phyloP scores from a whole-genome alignment of 2,113 vertebrate genomes.

The Grammomys dolichurus region DNA sequence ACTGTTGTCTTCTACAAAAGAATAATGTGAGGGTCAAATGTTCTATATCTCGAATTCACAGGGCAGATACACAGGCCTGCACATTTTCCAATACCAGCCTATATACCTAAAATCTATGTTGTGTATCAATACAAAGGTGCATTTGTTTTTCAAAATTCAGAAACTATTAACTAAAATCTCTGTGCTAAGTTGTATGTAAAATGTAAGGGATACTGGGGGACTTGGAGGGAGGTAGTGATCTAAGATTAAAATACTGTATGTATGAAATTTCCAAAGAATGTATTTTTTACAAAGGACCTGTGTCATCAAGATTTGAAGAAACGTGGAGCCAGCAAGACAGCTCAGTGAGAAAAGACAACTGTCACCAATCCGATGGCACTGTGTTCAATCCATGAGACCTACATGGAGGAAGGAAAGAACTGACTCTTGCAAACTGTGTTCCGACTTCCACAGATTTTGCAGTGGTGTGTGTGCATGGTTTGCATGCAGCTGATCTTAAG shows the following conservation, averaged over 20 bases:
- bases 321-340: background rate
- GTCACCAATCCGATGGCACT: background rate
- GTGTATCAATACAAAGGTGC: background rate
- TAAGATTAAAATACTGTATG: background rate
- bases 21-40: background rate
- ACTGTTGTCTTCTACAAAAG: background rate
- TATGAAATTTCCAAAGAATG: background rate
- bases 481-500: background rate
- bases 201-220: background rate
- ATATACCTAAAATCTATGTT: background rate
- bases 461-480: too few species aligned
- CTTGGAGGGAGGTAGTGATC: background rate
- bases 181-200: background rate
- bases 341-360: background rate
- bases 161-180: slow-evolving; percentile 21
- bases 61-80: background rate
- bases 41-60: background rate
- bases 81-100: slow-evolving; percentile 36
- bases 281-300: background rate
- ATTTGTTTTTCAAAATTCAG: slow-evolving; percentile 38
- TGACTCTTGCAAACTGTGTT: too few species aligned
- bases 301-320: slow-evolving; percentile 25
- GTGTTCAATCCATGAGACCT: too few species aligned
- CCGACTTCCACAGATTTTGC: too few species aligned
- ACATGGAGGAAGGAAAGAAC: too few species aligned